phyloP scores from a whole-genome alignment of 2,888 invertebrate species.

The Scelioninae gen. 1 region DNA sequence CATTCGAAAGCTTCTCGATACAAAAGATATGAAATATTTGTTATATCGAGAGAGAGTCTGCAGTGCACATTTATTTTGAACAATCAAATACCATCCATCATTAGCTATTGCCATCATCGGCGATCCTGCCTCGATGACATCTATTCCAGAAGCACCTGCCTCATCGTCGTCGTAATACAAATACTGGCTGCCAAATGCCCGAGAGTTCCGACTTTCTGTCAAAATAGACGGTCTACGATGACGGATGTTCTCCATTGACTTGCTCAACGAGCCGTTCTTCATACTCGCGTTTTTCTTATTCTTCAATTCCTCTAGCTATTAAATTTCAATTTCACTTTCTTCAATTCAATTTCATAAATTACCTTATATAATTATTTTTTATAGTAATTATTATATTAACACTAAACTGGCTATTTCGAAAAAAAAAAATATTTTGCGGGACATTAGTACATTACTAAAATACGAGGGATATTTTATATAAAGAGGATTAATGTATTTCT shows the following conservation, averaged over 20 bases:
- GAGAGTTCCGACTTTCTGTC: conserved; percentile 67
- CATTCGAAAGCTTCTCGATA: too few species aligned
- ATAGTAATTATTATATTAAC: neutral
- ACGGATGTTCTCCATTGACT: conserved; percentile 73
- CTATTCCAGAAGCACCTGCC: conserved; percentile 86
- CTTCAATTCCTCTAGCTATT: conserved; percentile 27
- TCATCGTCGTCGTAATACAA: conserved; percentile 88
- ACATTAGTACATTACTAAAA: neutral
- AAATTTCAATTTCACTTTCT: neutral
- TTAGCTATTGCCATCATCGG: conserved; percentile 88
- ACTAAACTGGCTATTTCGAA: too few species aligned
- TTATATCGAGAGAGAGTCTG: too few species aligned
- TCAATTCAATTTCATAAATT: neutral
- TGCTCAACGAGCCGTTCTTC: conserved; percentile 34
- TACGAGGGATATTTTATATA: too few species aligned
- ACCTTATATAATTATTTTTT: neutral
- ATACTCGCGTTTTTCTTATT: conserved; percentile 5
- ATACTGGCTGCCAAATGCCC: conserved; percentile 86
- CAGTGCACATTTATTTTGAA: neutral
- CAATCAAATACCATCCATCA: conserved; percentile 86
- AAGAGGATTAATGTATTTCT: too few species aligned
- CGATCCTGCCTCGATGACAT: conserved; percentile 88
- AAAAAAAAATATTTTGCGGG: too few species aligned
- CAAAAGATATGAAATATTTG: too few species aligned
- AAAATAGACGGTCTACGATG: conserved; percentile 57